These are phyloP conservation scores for Lytechinus pictus DNA, from an alignment of 35 echinoderm and acorn worm genomes.

Conservation along the genomic window DNA sequence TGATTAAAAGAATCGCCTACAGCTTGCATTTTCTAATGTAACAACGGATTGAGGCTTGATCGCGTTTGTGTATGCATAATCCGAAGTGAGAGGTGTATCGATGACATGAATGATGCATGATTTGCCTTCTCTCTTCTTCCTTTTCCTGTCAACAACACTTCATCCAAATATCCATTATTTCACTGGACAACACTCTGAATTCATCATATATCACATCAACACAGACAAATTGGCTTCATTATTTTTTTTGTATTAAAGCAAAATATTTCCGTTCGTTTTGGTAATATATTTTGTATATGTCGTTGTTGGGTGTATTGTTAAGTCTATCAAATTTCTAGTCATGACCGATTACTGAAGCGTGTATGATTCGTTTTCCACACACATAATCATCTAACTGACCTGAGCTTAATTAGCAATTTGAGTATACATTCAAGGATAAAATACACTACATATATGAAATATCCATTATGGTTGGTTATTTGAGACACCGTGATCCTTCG, in stretches of 20 bases:
- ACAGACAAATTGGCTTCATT: neutral
- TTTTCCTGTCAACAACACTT: neutral
- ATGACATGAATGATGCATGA: neutral
- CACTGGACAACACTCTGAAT: neutral
- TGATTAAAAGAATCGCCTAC: slow-evolving; percentile 28
- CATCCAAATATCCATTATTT: neutral
- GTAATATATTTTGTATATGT: neutral
- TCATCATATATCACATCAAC: neutral
- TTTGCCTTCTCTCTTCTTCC: neutral
- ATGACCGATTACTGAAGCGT: neutral
- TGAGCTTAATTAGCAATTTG: neutral
- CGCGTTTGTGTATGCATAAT: slow-evolving; percentile 2
- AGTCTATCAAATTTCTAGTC: neutral
- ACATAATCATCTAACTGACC: neutral
- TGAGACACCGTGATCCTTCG: neutral
- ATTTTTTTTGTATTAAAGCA: neutral
- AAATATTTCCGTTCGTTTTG: neutral
- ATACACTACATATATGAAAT: neutral
- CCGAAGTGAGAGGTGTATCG: neutral
- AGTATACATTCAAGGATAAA: neutral
- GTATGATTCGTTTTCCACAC: neutral
- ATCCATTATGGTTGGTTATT: neutral
- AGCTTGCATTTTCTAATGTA: slow-evolving; percentile 5
- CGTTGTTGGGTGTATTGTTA: no score
- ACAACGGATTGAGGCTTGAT: neutral